phyloP scores from a whole-genome alignment of 2,113 vertebrate species.

The Sminthopsis crassicaudata region DNA sequence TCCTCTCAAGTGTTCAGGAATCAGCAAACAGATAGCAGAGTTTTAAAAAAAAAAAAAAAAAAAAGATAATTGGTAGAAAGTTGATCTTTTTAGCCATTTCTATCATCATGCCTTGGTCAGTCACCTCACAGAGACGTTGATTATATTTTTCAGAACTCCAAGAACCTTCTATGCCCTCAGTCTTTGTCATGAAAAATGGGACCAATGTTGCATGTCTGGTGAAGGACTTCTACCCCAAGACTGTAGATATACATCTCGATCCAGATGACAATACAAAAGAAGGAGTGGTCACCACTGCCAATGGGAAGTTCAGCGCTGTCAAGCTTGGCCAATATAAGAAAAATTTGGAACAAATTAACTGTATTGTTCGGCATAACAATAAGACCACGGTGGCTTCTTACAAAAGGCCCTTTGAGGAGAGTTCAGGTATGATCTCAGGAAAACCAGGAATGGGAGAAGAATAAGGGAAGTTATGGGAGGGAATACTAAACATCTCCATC shows the following conservation, averaged over 20 bases:
- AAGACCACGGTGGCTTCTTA: not conserved
- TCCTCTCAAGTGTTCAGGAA: slow-evolving; percentile 15
- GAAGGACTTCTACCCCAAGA: slow-evolving; percentile 73
- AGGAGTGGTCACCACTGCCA: slow-evolving; percentile 27
- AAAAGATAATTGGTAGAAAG: not conserved
- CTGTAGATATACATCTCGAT: slow-evolving; percentile 51
- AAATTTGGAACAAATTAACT: slow-evolving; percentile 62
- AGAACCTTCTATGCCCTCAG: slow-evolving; percentile 39
- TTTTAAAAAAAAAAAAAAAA: not conserved
- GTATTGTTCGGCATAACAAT: slow-evolving; percentile 61
- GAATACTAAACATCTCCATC: slow-evolving; percentile 20
- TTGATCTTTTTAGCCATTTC: not conserved
- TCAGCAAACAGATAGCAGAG: slow-evolving; percentile 7
- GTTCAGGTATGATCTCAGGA: slow-evolving; percentile 1
- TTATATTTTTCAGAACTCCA: slow-evolving; percentile 45
- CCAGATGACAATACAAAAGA: slow-evolving; percentile 5
- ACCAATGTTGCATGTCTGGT: slow-evolving; percentile 78
- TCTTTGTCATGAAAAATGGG: slow-evolving; percentile 77
- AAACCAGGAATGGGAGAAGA: not conserved
- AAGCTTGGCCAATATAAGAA: slow-evolving; percentile 64
- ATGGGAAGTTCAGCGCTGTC: slow-evolving; percentile 72
- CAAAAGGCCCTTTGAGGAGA: not conserved
- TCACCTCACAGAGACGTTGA: slow-evolving; percentile 46
- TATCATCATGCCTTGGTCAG: not conserved
- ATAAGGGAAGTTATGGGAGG: not conserved